phyloP scores from a whole-genome alignment of 2,797 vertebrate genomes.

The Lateolabrax maculatus region DNA sequence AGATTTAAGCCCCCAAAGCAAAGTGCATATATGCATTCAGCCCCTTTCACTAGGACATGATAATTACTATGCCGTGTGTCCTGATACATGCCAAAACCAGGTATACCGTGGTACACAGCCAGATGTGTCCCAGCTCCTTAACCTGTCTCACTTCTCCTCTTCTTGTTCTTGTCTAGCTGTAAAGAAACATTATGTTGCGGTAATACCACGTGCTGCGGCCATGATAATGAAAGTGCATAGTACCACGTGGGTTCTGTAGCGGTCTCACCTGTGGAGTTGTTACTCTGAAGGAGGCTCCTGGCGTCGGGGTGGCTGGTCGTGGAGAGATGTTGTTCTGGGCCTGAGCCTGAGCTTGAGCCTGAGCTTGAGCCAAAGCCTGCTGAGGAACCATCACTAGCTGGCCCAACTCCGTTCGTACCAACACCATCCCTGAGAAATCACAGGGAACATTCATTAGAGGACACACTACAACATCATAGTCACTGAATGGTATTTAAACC shows the following conservation, averaged over 20 bases:
- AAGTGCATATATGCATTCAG: background rate
- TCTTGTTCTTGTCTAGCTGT: slow-evolving; percentile 5
- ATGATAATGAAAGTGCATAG: background rate
- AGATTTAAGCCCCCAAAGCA: background rate
- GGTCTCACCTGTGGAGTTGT: slow-evolving; percentile 87
- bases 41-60: background rate
- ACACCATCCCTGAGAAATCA: slow-evolving; percentile 87
- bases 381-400: slow-evolving; percentile 93
- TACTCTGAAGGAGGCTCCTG: slow-evolving; percentile 88
- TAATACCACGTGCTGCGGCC: background rate
- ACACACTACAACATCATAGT: background rate
- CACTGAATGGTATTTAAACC: background rate
- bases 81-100: background rate
- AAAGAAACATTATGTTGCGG: background rate
- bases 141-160: background rate
- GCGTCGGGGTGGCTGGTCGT: slow-evolving; percentile 86
- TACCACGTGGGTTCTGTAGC: background rate
- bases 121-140: background rate
- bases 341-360: slow-evolving; percentile 84
- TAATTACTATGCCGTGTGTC: background rate
- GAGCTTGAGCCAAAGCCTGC: slow-evolving; percentile 88
- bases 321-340: slow-evolving; percentile 88
- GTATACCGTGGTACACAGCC: background rate
- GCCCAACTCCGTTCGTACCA: slow-evolving; percentile 91
- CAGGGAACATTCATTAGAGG: slow-evolving; percentile 31